A percentile compares a stretch with the other conserved stretches of the same genome.
phyloP scores from a whole-genome alignment of 2,888 invertebrate genomes.

The Zonitis immaculata region DNA sequence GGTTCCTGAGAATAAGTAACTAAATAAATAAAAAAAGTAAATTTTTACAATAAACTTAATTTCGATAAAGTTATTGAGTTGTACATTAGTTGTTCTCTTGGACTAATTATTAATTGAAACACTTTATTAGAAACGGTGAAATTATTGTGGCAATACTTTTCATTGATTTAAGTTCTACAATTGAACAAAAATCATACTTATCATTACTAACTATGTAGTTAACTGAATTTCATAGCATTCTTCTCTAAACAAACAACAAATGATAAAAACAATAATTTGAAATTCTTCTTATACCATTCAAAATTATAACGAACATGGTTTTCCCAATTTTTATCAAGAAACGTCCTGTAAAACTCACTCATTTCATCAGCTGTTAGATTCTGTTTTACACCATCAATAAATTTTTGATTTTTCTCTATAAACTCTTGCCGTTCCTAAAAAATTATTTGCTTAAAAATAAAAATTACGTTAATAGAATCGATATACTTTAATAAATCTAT shows the following conservation, averaged over 20 bases:
- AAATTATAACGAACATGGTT: conserved; percentile 72
- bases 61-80: no score
- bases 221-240: conserved; percentile 11
- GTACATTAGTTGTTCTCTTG: no score
- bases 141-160: no score
- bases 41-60: not conserved
- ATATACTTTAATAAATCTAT: conserved; percentile 64
- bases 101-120: no score
- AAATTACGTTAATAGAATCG: conserved; percentile 12
- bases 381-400: conserved; percentile 43
- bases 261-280: conserved; percentile 59
- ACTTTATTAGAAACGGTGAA: no score
- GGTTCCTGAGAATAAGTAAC: not conserved
- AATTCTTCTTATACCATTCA: conserved; percentile 79
- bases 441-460: not conserved
- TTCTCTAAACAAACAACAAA: conserved; percentile 56
- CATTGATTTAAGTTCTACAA: not conserved
- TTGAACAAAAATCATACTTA: not conserved
- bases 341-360: conserved; percentile 83
- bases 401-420: conserved; percentile 35
- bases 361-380: conserved; percentile 73
- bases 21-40: not conserved
- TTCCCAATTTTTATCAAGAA: conserved; percentile 77
- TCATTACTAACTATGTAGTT: not conserved
- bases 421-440: conserved; percentile 48